Percentiles rank a stretch among this genome's conserved stretches.
These are phyloP conservation scores for Tupiocoris notatus DNA, from an alignment of 2,888 invertebrate genomes.

Conservation along the genomic window DNA sequence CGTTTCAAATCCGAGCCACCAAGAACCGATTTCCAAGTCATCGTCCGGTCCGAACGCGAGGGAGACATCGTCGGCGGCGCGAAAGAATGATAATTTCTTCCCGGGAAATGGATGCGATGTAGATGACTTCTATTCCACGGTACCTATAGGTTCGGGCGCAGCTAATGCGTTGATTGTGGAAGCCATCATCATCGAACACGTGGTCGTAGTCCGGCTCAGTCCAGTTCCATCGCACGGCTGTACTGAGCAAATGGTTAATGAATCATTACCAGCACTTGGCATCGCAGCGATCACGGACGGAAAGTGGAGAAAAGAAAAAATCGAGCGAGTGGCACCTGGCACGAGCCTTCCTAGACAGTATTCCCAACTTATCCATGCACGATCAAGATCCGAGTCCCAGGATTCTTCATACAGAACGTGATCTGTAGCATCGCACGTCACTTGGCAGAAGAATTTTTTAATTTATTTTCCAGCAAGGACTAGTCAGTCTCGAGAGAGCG, in stretches of 20 bases:
- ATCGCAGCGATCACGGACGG: slow-evolving; percentile 18
- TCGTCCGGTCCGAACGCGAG: too few relatives aligned
- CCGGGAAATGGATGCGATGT: neutral
- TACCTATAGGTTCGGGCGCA: neutral
- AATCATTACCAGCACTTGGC: slow-evolving; percentile 35
- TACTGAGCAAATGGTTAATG: slow-evolving; percentile 13
- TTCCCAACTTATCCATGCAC: slow-evolving; percentile 36
- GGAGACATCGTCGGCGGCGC: too few relatives aligned
- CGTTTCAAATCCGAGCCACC: too few relatives aligned
- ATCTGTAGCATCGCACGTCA: slow-evolving; percentile 23
- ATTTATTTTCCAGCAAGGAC: too few relatives aligned
- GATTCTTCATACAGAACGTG: slow-evolving; percentile 27
- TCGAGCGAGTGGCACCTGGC: slow-evolving; percentile 2
- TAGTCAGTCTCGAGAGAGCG: too few relatives aligned
- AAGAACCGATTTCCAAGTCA: too few relatives aligned
- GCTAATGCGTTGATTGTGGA: slow-evolving; percentile 36
- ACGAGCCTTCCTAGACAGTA: slow-evolving; percentile 36
- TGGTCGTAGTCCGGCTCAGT: slow-evolving; percentile 27
- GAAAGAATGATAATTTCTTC: too few relatives aligned
- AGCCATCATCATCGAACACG: slow-evolving; percentile 29
- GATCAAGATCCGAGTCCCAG: slow-evolving; percentile 23
- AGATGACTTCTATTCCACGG: neutral
- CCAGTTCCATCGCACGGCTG: neutral
- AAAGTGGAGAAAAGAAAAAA: neutral
- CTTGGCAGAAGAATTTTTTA: neutral